Percentiles rank a stretch among this genome's conserved stretches.
Conservation (phyloP, 2,113 vertebrate species). For the Cyphomyrus plagiostoma region DNA sequence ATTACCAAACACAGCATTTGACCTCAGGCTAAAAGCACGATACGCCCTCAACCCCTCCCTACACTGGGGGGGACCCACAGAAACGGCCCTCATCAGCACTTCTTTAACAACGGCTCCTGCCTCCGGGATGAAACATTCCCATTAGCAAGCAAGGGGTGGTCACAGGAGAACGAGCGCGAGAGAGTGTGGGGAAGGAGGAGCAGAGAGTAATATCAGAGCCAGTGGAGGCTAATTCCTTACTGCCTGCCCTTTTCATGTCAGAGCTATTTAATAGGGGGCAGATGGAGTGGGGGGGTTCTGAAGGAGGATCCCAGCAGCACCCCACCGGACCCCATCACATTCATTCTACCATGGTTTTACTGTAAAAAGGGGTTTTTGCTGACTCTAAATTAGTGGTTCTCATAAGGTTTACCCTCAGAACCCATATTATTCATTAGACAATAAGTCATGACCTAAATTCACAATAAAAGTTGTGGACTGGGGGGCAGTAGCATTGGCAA, state of each 20-base stretch:
- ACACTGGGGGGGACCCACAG: neutral
- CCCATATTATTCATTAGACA: neutral
- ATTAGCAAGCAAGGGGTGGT: neutral
- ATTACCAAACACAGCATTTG: constrained; percentile 27
- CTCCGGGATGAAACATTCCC: neutral
- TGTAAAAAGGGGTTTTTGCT: neutral
- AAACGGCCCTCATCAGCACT: neutral
- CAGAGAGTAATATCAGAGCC: neutral
- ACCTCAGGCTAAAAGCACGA: constrained; percentile 25
- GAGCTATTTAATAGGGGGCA: neutral
- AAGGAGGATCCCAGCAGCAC: neutral
- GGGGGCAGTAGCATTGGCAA: neutral
- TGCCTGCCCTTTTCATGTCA: neutral
- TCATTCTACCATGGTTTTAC: neutral
- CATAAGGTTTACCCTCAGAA: neutral
- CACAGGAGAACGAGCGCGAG: neutral
- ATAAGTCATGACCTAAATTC: neutral
- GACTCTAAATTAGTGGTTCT: neutral
- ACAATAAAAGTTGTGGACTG: neutral
- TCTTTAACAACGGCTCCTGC: constrained; percentile 1
- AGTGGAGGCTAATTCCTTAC: neutral
- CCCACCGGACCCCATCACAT: neutral
- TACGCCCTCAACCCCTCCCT: neutral
- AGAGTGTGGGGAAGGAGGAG: neutral
- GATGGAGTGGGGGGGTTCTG: neutral